Base-by-base conservation (phyloP, 2,888 invertebrate genomes). In the Conchocele bisecta region DNA sequence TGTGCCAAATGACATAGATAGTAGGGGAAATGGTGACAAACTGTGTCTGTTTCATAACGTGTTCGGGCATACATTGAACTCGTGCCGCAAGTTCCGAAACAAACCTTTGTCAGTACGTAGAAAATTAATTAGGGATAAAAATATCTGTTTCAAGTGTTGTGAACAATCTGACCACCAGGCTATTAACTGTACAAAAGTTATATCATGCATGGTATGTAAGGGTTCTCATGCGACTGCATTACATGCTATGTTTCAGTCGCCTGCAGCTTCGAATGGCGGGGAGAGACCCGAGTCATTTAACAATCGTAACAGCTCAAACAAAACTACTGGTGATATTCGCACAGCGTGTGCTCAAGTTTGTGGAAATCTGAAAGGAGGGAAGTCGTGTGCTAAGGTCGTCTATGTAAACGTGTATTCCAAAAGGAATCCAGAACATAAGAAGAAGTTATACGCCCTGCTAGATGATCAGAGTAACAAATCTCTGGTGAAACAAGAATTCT, bases 381-480 rank as follows among this genome's bases (percentile, higher is more conserved):
- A 66, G 31, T 72, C 72, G 0, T 72, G 72, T 29, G 33, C 57
- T 35, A 72, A 72, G 33, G 56, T 48, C 5, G 35, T 67, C 15
- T 31, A 56, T 22, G 67, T 60, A 7, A 35, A 71, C 4, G 44
- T 71, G 15, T 53, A 24, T 22, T 20, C n/a, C 2, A 28, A 41
- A n/a, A 13, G 26, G 13, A 20, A 15, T 7, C 41, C 57, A 2
- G 39, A 42, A n/a, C 24, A 58, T 2, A 20, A 9, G 20, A 20
- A 31, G 11, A 39, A 46, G 20, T 22, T 54, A 5, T 71, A 71
- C 44, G 67, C 58, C 6, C 35, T 71, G 1, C 20, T 67, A 1
- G 71, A 71, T 20, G 67, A 71, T 15, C 71, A 71, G 29, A 71
- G 68, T 31, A 68, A 68, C 35, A 22, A 35, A 20, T 66, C 64